These are phyloP conservation scores for Maniola hyperantus DNA, from an alignment of 2,888 invertebrate species.

Conservation along the genomic window DNA sequence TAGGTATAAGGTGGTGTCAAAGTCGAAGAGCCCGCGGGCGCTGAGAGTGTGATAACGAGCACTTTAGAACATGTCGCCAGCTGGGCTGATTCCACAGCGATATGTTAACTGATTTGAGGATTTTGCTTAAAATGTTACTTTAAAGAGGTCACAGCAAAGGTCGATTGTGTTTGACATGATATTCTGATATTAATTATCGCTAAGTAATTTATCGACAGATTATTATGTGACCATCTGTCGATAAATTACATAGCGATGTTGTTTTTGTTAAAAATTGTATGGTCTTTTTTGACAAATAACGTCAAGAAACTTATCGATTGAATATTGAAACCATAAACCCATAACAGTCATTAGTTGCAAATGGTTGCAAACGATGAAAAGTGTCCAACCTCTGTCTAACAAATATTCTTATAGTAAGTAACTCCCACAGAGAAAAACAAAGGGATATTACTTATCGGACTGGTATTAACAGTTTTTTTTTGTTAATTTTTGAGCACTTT, in stretches of 20 bases:
- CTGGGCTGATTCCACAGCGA: conserved; percentile 22
- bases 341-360: neutral
- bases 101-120: conserved; percentile 5
- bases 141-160: neutral
- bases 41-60: conserved; percentile 51
- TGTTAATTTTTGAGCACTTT: neutral
- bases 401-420: too few species aligned
- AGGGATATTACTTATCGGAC: neutral
- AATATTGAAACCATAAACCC: too few species aligned
- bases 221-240: too few species aligned
- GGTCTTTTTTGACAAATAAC: too few species aligned
- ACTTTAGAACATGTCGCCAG: conserved; percentile 41
- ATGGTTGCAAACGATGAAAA: neutral
- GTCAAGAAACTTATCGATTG: too few species aligned
- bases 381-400: too few species aligned
- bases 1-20: conserved; percentile 45
- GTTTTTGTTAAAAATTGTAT: too few species aligned
- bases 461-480: too few species aligned
- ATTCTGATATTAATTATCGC: too few species aligned
- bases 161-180: neutral
- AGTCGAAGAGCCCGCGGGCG: conserved; percentile 38
- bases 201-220: too few species aligned
- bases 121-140: conserved; percentile 6
- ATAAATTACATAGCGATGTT: too few species aligned
- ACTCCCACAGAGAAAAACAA: neutral